Evolutionary conservation across 2,888 invertebrate genomes (phyloP), one percentile per base, ranked within the genome.

Genomic region (Drosophila planitibia): DNA sequence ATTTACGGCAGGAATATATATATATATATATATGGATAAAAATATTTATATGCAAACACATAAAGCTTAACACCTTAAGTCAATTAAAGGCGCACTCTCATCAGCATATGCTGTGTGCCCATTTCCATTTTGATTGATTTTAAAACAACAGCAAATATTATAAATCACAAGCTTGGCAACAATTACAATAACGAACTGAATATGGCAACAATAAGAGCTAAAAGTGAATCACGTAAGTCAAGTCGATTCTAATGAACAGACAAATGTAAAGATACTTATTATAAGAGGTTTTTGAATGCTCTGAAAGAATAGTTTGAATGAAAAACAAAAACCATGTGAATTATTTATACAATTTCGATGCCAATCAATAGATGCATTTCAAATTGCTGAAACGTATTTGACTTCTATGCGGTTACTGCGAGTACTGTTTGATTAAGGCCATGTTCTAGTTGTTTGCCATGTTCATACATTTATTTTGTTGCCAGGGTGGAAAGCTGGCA

Each of bases 1-100:
- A 76, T 85, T 83, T 88, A 83, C 79, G 74, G 76, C 69, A 68
- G 60, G 61, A 68, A 68, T 60, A 41, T 47, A 51, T 39, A 58
- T 30, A 25, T 68, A 66, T 54, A 69, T 37, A 65, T 63, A 12
- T 41, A 57, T 61, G 33, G 49, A 52, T 41, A 55, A 28, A 25
- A 66, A 67, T 51, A 66, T 68, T 64, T 57, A 55, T 39, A 30
- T 28, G 28, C 30, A 28, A 47, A 47, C 9, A 25, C 25, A 16
- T 9, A 47, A 7, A 25, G 25, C 47, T 47, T 4, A 58, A 58
- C 70, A 77, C 80, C 84, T 79, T 74, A 80, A 84, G 84, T 86
- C 89, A 85, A 85, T 85, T 89, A 85, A 77, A 69, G 82, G 65
- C 82, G 75, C 60, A 61, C 73, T 71, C 76, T 66, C 69, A 85